A percentile compares a stretch with the other conserved stretches of the same genome.
phyloP scores from a whole-genome alignment of 2,888 invertebrate species.

The Rhingia rostrata region DNA sequence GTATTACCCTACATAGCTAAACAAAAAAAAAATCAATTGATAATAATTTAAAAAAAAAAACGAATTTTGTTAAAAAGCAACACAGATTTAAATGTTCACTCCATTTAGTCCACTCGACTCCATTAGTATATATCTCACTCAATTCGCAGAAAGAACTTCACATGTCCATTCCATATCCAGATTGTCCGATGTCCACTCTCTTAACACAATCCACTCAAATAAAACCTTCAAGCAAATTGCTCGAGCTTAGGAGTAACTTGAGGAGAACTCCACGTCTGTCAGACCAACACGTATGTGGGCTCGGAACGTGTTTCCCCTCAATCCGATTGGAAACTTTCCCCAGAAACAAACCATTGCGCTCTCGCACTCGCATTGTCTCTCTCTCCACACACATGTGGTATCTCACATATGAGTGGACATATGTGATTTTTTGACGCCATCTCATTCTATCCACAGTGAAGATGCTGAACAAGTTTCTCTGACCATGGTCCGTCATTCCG shows the following conservation, averaged over 20 bases:
- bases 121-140: constrained; percentile 1
- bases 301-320: constrained; percentile 50
- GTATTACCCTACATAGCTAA: no score
- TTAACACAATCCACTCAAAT: constrained; percentile 8
- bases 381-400: constrained; percentile 57
- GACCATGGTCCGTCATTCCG: constrained; percentile 72
- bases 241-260: background rate
- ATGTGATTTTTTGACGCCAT: constrained; percentile 59
- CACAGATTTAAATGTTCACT: no score
- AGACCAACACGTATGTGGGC: constrained; percentile 7
- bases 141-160: constrained; percentile 6
- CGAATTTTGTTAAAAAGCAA: no score
- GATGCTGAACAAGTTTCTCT: constrained; percentile 61
- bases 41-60: no score
- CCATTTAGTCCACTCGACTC: background rate
- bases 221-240: background rate
- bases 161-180: background rate
- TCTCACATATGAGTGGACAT: constrained; percentile 74
- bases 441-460: constrained; percentile 47
- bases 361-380: constrained; percentile 15
- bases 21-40: no score
- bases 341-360: constrained; percentile 17
- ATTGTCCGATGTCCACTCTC: constrained; percentile 4
- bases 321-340: constrained; percentile 68
- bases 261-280: constrained; percentile 22